These are phyloP conservation scores for Peribatodes rhomboidaria DNA, from an alignment of 2,888 invertebrate genomes.

Conservation along the genomic window DNA sequence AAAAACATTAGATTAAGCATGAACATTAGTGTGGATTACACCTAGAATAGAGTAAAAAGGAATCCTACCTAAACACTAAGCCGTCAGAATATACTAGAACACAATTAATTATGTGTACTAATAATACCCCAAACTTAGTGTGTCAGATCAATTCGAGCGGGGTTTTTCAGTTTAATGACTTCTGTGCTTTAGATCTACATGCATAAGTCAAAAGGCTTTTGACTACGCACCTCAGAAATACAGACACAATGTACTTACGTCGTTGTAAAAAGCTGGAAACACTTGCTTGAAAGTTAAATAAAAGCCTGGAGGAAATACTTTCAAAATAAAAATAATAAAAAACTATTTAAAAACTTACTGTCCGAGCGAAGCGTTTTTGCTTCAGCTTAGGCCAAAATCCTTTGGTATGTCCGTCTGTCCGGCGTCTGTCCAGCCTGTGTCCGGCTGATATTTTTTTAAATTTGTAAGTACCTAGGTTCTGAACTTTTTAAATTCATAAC, in stretches of 20 bases:
- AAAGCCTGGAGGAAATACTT: too few species aligned
- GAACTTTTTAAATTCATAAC: too few species aligned
- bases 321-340: too few species aligned
- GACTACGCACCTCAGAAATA: background rate
- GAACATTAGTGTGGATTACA: too few species aligned
- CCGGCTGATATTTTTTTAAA: too few species aligned
- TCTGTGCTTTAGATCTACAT: slow-evolving; percentile 3
- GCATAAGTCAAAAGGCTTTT: slow-evolving; percentile 5
- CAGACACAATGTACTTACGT: background rate
- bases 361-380: too few species aligned
- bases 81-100: background rate
- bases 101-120: background rate
- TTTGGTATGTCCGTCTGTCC: too few species aligned
- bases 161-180: slow-evolving; percentile 1
- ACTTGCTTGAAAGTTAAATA: background rate
- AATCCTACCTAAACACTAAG: background rate
- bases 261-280: background rate
- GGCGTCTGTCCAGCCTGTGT: too few species aligned
- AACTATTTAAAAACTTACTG: too few species aligned
- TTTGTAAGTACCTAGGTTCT: too few species aligned
- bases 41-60: background rate
- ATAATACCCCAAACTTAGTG: background rate
- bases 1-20: too few species aligned
- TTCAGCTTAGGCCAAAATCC: too few species aligned
- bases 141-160: slow-evolving; percentile 5